A percentile compares a stretch with the other conserved stretches of the same genome.
Evolutionary conservation across 2,888 invertebrate genomes (phyloP).

Genomic region (Taphrorychus bicolor): DNA sequence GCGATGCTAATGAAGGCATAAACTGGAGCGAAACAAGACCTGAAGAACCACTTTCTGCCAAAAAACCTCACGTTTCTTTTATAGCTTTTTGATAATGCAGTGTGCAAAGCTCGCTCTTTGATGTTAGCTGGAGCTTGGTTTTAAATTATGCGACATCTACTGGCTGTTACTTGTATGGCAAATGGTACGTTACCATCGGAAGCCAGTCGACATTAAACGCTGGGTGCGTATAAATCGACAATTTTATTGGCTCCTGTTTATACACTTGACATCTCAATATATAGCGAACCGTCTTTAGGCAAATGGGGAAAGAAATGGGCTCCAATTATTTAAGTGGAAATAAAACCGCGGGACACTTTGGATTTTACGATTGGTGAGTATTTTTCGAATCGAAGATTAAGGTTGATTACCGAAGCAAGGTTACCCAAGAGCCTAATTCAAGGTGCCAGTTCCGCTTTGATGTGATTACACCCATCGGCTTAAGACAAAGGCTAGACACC

Average conservation of each 20-base stretch:
- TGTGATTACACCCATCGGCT: constrained; percentile 24
- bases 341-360: constrained; percentile 27
- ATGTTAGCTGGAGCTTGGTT: constrained; percentile 3
- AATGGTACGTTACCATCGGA: constrained; percentile 34
- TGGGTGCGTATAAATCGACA: constrained; percentile 23
- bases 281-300: constrained; percentile 22
- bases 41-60: not conserved
- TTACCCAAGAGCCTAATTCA: not conserved
- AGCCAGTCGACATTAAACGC: constrained; percentile 21
- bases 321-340: constrained; percentile 32
- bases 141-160: constrained; percentile 22
- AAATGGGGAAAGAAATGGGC: constrained; percentile 22
- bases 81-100: constrained; percentile 5
- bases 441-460: not conserved
- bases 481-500: constrained; percentile 34
- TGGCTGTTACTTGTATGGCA: constrained; percentile 18
- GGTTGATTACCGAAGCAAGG: not conserved
- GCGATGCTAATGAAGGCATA: not conserved
- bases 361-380: constrained; percentile 21
- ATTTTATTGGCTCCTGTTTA: constrained; percentile 30
- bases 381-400: constrained; percentile 10
- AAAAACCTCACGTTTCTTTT: too few species aligned
- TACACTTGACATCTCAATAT: constrained; percentile 30
- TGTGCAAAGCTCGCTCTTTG: constrained; percentile 15
- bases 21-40: not conserved